A percentile compares a stretch with the other conserved stretches of the same genome.
Evolutionary conservation across 2,888 invertebrate species (phyloP).

Genomic region (Theretra japonica): DNA sequence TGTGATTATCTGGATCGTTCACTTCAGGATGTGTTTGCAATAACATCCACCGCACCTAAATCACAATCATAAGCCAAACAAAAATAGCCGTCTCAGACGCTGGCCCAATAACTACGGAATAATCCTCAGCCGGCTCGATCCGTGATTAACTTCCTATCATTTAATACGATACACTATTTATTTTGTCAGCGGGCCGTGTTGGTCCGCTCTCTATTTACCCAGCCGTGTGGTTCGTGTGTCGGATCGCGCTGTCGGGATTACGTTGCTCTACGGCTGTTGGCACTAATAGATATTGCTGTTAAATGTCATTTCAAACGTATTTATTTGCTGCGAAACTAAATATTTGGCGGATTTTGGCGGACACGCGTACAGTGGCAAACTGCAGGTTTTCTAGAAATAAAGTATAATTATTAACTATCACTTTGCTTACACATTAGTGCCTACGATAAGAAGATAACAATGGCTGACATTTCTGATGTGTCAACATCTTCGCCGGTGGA

Average conservation of each 20-base stretch:
- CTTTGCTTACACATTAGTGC: too few species aligned
- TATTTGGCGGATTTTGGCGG: conserved; percentile 31
- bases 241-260: conserved; percentile 34
- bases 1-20: not conserved
- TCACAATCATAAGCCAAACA: not conserved
- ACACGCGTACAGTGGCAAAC: conserved; percentile 40
- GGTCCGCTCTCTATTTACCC: conserved; percentile 30
- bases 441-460: conserved; percentile 45
- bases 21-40: not conserved
- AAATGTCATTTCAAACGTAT: conserved; percentile 5
- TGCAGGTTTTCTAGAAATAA: not conserved
- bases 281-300: conserved; percentile 7
- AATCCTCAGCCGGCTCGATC: not conserved
- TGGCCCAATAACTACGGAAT: not conserved
- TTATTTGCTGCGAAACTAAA: conserved; percentile 14
- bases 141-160: conserved; percentile 25
- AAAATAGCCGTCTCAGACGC: not conserved
- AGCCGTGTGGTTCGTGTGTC: conserved; percentile 35
- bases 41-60: not conserved
- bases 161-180: conserved; percentile 30
- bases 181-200: conserved; percentile 28
- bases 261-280: conserved; percentile 28
- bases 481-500: conserved; percentile 81
- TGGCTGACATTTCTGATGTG: conserved; percentile 84
- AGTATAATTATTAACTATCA: not conserved